phyloP scores from a whole-genome alignment of 2,888 invertebrate genomes.

The Pardosa pseudoannulata region DNA sequence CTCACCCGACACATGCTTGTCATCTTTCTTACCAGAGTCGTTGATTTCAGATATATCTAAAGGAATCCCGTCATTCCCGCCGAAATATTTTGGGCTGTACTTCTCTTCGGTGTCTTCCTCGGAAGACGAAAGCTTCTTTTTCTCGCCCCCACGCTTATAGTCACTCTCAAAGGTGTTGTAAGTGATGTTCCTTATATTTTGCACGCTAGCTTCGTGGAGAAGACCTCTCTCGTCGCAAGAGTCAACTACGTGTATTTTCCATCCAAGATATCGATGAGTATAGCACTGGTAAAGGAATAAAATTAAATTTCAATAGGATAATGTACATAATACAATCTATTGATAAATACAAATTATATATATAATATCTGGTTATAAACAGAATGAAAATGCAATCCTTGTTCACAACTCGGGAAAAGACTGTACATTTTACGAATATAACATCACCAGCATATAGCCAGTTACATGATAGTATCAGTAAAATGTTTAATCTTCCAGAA shows the following conservation, averaged over 20 bases:
- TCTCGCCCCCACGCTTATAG: slow-evolving; percentile 37
- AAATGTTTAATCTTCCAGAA: no score
- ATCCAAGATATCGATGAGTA: slow-evolving; percentile 92
- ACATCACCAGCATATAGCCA: no score
- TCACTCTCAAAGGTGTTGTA: slow-evolving; percentile 45
- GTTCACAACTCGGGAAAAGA: no score
- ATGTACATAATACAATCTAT: no score
- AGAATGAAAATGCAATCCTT: no score
- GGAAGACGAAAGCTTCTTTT: neutral
- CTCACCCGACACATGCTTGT: neutral
- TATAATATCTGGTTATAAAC: no score
- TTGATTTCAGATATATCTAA: neutral
- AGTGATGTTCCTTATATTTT: slow-evolving; percentile 46
- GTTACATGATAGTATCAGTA: no score
- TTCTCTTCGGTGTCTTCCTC: neutral
- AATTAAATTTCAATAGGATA: no score
- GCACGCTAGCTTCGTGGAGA: slow-evolving; percentile 32
- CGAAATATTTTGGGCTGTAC: neutral
- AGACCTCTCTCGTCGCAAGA: slow-evolving; percentile 75
- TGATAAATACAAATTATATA: no score
- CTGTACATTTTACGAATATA: no score
- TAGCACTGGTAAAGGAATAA: slow-evolving; percentile 86
- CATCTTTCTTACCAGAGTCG: neutral
- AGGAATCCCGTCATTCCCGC: slow-evolving; percentile 30
- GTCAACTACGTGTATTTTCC: slow-evolving; percentile 93